Evolutionary conservation across 1,140 invertebrate genomes (phyloP), one percentile per base, ranked within the genome.

Genomic region (Andrena cerasifolii): DNA sequence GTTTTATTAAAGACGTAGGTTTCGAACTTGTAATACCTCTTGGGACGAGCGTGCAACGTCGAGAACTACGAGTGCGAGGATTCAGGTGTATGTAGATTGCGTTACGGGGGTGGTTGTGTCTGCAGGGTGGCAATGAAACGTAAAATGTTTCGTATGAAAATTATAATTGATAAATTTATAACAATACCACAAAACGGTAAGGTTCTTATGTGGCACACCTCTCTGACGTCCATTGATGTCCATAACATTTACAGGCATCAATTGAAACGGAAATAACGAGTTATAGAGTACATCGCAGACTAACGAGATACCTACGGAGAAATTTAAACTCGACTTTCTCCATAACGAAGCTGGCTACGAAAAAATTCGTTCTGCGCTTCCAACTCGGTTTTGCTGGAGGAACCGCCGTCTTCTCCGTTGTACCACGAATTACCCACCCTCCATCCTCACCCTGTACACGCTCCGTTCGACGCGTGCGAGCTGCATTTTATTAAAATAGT

Each of bases 401-500:
- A 24, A 36, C 10, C 21, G 33, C 33, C 33, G n/a, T n/a, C n/a
- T n/a, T 24, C 16, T 10, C 18, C 4, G 56, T 6, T 6, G 1
- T 14, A 2, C 31, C 56, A 1, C n/a, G n/a, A 40, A 40, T 36
- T n/a, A 18, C 14, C 14, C 47, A 14, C 47, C 5, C 14, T 21
- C 18, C 31, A 28, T 8, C 24, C 3, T 28, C 24, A 24, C 36
- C 16, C 24, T 10, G 33, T 61, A 21, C 51, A 73, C 65, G 51
- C 54, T 31, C 12, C 61, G 43, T 74, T 83, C 70, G 56, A 83
- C 58, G 63, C 51, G 63, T 79, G 76, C 75, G 79, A 82, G 40
- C 75, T 73, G 68, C 54, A 78, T 83, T 83, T 82, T 83, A 83
- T 83, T 83, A 83, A 66, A 83, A 83, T 83, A 83, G 80, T 83